Evolutionary conservation across 2,113 vertebrate genomes (phyloP), one percentile per base, ranked within the genome.

Genomic region (Clupea harengus): DNA sequence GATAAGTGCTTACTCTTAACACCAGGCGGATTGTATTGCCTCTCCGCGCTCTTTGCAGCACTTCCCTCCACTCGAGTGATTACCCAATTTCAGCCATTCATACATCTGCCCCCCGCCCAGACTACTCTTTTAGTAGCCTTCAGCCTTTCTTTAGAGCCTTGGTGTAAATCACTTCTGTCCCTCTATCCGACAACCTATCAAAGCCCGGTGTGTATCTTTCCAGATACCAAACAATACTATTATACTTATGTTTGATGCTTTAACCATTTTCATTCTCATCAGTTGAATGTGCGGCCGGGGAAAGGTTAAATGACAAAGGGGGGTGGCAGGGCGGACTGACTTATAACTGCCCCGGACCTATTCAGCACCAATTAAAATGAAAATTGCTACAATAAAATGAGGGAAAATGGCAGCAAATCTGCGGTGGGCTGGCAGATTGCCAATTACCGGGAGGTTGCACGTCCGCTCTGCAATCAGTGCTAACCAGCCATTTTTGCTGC

Each of bases 301-400:
- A 17, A 13, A 32, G 25, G 20, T 64, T 9, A 72, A 78, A 39
- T 17, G 25, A 39, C 72, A 39, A 78, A 75, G 32, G 6, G 11
- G 15, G 25, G 28, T 78, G 32, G 0, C 32, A 39, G 28, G 25
- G 28, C 2, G 2, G 2, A 78, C 25, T 32, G 25, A 32, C 72
- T 32, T 10, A 78, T 39, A 39, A 78, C 28, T 45, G 72, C 1
- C 22, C 47, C 39, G 64, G 82, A 25, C 89, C 18, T 85, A 85
- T 91, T 86, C 88, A 78, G 52, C 57, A 52, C 60, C 64, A 45
- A 39, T 50, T 82, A 75, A 80, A 80, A 82, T 82, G 32, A 13
- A 85, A 67, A 81, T 45, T 82, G 18, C 45, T 9, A 32, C 28
- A 11, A 85, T 80, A 87, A 89, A 87, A 57, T 72, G 15, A 32